Evolutionary conservation across 1,140 invertebrate genomes (phyloP).

Genomic region (Brachionus plicatilis): DNA sequence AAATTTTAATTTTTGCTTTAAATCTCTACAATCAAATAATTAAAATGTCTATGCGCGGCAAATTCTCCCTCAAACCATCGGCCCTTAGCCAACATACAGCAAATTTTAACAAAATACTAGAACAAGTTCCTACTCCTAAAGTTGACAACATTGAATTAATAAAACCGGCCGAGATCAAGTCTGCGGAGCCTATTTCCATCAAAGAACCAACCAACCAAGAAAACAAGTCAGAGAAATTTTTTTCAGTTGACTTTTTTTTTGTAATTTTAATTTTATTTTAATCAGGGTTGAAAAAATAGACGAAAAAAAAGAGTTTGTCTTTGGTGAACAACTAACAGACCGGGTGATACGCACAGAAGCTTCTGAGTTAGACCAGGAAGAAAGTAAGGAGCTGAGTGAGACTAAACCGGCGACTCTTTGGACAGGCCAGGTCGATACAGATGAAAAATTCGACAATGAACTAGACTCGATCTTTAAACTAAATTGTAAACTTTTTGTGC

Average conservation of each 20-base stretch:
- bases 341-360: neutral
- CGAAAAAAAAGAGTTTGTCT: conserved; percentile 10
- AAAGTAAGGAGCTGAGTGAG: neutral
- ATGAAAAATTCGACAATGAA: conserved; percentile 27
- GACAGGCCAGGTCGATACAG: neutral
- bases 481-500: conserved; percentile 36
- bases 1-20: neutral
- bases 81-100: conserved; percentile 27
- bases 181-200: neutral
- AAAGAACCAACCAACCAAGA: neutral
- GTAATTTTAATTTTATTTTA: neutral
- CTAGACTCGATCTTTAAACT: neutral
- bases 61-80: conserved; percentile 31
- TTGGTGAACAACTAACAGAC: conserved; percentile 35
- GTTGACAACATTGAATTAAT: conserved; percentile 22
- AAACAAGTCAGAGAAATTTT: neutral
- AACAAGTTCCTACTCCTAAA: conserved; percentile 23
- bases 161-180: neutral
- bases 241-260: neutral
- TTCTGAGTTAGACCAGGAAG: neutral
- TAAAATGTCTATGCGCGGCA: neutral
- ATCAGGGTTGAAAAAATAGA: neutral
- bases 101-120: conserved; percentile 38
- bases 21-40: neutral
- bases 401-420: neutral